Evolutionary conservation across 2,888 invertebrate genomes (phyloP).

Genomic region (Luperina nickerlii): DNA sequence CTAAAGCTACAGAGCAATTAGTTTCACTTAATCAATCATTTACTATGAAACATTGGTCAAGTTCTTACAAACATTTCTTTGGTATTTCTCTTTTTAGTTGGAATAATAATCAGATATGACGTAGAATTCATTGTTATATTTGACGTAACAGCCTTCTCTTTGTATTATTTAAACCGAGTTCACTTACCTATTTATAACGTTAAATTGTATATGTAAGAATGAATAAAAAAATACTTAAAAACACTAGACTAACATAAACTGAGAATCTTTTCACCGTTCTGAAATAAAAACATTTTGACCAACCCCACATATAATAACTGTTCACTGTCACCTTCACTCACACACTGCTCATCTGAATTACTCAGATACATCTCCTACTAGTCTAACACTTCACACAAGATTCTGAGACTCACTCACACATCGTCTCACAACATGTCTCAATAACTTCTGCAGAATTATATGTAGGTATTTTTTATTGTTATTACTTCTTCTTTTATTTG

Average conservation of each 20-base stretch:
- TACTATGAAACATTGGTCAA: neutral
- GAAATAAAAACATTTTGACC: too few relatives aligned
- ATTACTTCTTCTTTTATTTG: too few relatives aligned
- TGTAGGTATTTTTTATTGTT: too few relatives aligned
- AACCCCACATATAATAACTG: too few relatives aligned
- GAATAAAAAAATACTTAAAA: neutral
- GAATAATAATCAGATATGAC: too few relatives aligned
- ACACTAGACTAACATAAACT: too few relatives aligned
- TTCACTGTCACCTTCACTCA: neutral
- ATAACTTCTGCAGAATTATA: neutral
- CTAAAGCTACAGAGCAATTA: neutral
- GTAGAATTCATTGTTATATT: neutral
- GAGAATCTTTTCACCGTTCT: too few relatives aligned
- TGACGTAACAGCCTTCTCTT: neutral
- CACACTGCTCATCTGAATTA: neutral
- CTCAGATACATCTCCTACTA: neutral
- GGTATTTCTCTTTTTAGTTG: too few relatives aligned
- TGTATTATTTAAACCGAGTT: neutral
- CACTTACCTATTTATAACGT: neutral
- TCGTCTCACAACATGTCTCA: neutral
- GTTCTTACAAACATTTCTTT: neutral
- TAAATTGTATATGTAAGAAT: neutral
- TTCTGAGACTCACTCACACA: neutral
- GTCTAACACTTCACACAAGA: neutral
- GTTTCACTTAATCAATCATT: conserved; percentile 1